Conservation (phyloP, 2,888 invertebrate genomes). For the Drosophila anceps region DNA sequence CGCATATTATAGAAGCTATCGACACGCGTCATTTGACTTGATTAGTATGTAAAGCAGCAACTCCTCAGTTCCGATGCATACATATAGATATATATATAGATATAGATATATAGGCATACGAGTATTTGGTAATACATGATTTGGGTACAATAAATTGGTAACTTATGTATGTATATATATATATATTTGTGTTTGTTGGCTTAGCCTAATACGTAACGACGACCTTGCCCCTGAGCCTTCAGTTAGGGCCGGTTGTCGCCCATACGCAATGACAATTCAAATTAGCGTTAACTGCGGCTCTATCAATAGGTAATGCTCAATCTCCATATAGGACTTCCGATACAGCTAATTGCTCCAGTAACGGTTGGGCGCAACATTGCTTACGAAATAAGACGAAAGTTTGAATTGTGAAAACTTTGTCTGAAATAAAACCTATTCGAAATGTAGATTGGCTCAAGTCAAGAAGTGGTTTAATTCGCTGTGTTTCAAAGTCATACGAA, state of each 20-base stretch:
- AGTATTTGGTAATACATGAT: constrained; percentile 16
- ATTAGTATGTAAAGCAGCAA: constrained; percentile 60
- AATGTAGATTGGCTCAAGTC: not conserved
- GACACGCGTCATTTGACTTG: constrained; percentile 71
- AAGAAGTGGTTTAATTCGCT: too few relatives aligned
- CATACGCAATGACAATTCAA: constrained; percentile 47
- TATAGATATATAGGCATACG: not conserved
- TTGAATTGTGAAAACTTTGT: not conserved
- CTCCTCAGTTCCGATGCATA: constrained; percentile 16
- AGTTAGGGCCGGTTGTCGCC: constrained; percentile 8
- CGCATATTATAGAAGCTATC: constrained; percentile 38
- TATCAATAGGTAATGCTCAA: not conserved
- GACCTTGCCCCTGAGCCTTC: constrained; percentile 45
- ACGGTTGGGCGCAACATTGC: not conserved
- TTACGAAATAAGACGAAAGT: not conserved
- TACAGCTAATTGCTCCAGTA: not conserved
- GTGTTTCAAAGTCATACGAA: too few relatives aligned
- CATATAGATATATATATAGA: constrained; percentile 1
- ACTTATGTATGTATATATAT: not conserved
- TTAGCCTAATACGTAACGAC: constrained; percentile 4
- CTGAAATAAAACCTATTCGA: not conserved
- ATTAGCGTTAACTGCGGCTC: constrained; percentile 30
- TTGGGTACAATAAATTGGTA: not conserved
- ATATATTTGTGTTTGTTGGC: not conserved
- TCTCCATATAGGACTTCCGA: constrained; percentile 13